Conservation (phyloP, 2,797 vertebrate species). For the Potorous gilbertii region DNA sequence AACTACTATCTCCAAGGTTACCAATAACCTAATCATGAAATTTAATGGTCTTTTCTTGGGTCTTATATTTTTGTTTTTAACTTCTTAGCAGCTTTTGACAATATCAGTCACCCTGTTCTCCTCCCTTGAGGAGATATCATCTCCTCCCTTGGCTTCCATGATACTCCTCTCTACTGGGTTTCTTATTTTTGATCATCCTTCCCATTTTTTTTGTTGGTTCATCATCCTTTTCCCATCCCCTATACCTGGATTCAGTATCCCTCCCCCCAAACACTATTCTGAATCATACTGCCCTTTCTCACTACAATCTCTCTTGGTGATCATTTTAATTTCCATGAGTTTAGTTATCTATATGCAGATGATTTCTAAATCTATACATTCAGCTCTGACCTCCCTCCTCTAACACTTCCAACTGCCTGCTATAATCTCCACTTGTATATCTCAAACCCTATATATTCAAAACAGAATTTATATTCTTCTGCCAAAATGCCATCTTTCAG, state of each 20-base stretch:
- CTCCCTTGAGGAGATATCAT: background rate
- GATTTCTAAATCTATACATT: background rate
- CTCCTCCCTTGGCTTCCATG: background rate
- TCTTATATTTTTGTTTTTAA: background rate
- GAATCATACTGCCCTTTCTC: background rate
- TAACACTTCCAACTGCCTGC: background rate
- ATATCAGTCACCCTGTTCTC: background rate
- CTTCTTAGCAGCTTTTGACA: background rate
- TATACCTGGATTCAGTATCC: background rate
- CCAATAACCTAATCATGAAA: background rate
- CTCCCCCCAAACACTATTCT: background rate
- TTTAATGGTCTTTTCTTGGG: background rate
- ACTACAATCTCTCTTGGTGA: background rate
- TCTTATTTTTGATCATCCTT: background rate
- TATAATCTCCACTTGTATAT: background rate
- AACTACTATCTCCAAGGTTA: background rate
- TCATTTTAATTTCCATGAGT: background rate
- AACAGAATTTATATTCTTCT: background rate
- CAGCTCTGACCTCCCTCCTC: background rate
- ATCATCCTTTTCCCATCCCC: background rate
- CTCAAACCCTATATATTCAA: background rate
- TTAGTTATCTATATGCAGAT: background rate
- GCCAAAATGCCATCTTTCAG: background rate
- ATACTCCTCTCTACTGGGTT: background rate
- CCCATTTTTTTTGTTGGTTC: background rate